phyloP scores from a whole-genome alignment of 2,113 vertebrate genomes.

The Hippocampus zosterae region DNA sequence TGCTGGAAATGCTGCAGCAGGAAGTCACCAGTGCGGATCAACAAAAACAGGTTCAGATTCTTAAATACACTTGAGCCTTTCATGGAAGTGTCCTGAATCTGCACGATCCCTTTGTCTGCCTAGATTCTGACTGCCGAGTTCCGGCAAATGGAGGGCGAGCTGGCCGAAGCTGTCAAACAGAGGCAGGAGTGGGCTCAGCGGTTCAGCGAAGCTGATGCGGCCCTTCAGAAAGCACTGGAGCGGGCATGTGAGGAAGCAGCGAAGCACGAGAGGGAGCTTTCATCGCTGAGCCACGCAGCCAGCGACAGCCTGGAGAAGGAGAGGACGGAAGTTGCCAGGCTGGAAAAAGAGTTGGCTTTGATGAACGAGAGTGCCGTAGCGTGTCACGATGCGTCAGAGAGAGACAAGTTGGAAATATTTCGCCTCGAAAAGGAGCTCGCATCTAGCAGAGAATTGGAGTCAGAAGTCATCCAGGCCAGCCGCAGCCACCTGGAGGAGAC shows the following conservation, averaged over 20 bases:
- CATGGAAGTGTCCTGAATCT: neutral
- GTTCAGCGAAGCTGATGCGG: slow-evolving; percentile 43
- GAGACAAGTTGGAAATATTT: slow-evolving; percentile 49
- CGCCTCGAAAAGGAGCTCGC: slow-evolving; percentile 43
- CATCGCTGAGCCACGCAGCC: slow-evolving; percentile 47
- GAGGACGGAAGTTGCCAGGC: slow-evolving; percentile 58
- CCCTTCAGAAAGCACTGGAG: slow-evolving; percentile 49
- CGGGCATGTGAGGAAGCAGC: slow-evolving; percentile 31
- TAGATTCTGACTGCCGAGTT: slow-evolving; percentile 81
- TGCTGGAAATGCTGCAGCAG: slow-evolving; percentile 84
- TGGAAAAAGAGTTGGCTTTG: slow-evolving; percentile 54
- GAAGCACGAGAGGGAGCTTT: slow-evolving; percentile 65
- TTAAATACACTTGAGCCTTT: slow-evolving; percentile 7
- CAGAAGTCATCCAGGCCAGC: neutral
- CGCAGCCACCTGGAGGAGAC: slow-evolving; percentile 36
- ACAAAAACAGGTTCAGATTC: slow-evolving; percentile 80
- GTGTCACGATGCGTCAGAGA: slow-evolving; percentile 59
- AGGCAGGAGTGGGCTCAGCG: slow-evolving; percentile 55
- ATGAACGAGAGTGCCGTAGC: slow-evolving; percentile 42
- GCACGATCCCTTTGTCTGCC: slow-evolving; percentile 2
- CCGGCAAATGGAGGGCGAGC: slow-evolving; percentile 79
- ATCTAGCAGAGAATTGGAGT: slow-evolving; percentile 25
- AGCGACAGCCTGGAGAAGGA: slow-evolving; percentile 57
- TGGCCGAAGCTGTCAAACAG: slow-evolving; percentile 66
- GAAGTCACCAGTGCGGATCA: slow-evolving; percentile 80